Conservation (phyloP, 2,797 vertebrate genomes). For the Margarornis squamiger region DNA sequence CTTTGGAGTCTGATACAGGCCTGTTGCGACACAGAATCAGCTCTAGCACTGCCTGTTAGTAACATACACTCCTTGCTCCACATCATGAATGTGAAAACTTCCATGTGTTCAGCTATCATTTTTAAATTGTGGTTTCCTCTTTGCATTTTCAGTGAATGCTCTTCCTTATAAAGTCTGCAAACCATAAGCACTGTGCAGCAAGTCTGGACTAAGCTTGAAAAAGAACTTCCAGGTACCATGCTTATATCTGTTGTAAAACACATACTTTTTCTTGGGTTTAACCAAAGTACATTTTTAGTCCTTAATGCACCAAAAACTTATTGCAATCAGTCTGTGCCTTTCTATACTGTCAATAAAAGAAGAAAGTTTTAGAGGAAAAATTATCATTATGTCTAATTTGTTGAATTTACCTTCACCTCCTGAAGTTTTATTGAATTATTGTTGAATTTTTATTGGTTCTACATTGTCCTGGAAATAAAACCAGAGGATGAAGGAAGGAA, state of each 20-base stretch:
- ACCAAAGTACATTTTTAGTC: not conserved
- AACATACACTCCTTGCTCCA: not conserved
- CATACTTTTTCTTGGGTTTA: not conserved
- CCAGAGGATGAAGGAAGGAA: not conserved
- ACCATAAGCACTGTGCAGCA: not conserved
- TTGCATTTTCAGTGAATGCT: constrained; percentile 5
- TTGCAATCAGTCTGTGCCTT: not conserved
- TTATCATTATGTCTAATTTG: not conserved
- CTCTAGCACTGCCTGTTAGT: not conserved
- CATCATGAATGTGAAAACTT: constrained; percentile 1
- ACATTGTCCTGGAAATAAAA: not conserved
- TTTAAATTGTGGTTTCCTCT: constrained; percentile 37
- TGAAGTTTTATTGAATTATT: not conserved
- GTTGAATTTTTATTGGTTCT: not conserved
- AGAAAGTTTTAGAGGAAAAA: not conserved
- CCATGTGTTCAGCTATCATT: constrained; percentile 21
- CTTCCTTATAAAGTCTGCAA: constrained; percentile 1
- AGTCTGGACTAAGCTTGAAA: not conserved
- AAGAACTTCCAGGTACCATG: not conserved
- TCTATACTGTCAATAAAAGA: not conserved
- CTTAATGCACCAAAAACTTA: not conserved
- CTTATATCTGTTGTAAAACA: not conserved
- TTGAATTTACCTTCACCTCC: not conserved
- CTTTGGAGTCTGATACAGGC: not conserved
- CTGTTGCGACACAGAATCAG: not conserved